Base-by-base conservation (phyloP, 2,113 vertebrate species). In the Gadus chalcogrammus region DNA sequence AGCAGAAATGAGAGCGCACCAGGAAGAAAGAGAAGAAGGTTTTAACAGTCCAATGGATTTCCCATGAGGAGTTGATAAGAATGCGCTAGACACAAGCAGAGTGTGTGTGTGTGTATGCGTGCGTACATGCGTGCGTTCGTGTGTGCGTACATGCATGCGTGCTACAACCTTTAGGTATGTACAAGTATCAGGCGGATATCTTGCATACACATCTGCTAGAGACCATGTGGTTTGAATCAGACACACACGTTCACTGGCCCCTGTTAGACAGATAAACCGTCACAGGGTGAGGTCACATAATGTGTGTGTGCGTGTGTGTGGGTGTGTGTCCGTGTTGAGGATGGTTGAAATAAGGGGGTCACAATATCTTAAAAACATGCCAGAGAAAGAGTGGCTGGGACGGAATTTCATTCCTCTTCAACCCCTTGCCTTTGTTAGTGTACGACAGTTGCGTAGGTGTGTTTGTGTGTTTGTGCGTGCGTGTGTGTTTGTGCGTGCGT, bases 141-240 rank as follows among this genome's bases (percentile, higher is more conserved):
- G 42, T 12, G 42, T 48, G 42, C 11, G 42, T 48, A 9, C 11
- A 9, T 48, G 42, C 11, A 13, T 48, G 42, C 11, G 4, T 48
- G 42, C 12, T 9, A 48, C 8, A 48, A 48, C 42, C 42, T 48
- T 48, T 48, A 48, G 11, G 42, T 9, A 48, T 48, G 42, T 48
- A 48, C 42, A 48, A 13, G 42, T 9, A 48, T 48, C 12, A 48
- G 42, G 42, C 35, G 67, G 68, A 69, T 24, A 67, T 59, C 35
- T 72, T 61, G 28, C 8, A 1, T 31, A 79, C 58, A 74, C 74
- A 67, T 83, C 58, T 78, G 65, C 22, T 15, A 9, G 60, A 9
- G 60, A 79, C 42, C 86, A 90, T 89, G 76, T 88, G 87, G 75
- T 85, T 86, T 76, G 22, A 83, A 84, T 90, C 82, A 85, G 76